Evolutionary conservation across 2,888 invertebrate genomes (phyloP).

Genomic region (Drosophila rubida): DNA sequence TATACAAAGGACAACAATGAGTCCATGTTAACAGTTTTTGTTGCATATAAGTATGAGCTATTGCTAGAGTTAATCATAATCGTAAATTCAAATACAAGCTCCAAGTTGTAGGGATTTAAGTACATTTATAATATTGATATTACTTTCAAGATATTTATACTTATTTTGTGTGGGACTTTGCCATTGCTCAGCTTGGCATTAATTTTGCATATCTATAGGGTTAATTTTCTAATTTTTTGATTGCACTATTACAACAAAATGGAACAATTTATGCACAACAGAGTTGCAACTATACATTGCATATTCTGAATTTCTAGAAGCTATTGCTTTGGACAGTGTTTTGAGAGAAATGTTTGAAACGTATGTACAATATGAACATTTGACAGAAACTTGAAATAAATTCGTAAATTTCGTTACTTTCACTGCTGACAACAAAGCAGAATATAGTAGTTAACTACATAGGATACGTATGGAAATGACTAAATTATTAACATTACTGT

Average conservation of each 20-base stretch:
- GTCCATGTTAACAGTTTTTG: slow-evolving; percentile 64
- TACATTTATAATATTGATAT: slow-evolving; percentile 51
- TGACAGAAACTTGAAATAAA: background rate
- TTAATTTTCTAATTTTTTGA: slow-evolving; percentile 27
- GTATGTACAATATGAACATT: slow-evolving; percentile 40
- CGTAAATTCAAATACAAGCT: slow-evolving; percentile 76
- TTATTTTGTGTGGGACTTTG: slow-evolving; percentile 26
- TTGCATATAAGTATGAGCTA: slow-evolving; percentile 40
- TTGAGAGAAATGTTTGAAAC: slow-evolving; percentile 6
- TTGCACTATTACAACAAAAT: slow-evolving; percentile 39
- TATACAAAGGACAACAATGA: slow-evolving; percentile 57
- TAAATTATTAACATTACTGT: background rate
- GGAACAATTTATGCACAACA: slow-evolving; percentile 29
- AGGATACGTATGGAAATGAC: background rate
- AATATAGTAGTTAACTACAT: background rate
- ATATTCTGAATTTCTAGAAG: background rate
- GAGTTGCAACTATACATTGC: slow-evolving; percentile 21
- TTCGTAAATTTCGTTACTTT: background rate
- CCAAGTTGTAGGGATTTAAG: slow-evolving; percentile 56
- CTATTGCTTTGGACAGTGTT: slow-evolving; percentile 10
- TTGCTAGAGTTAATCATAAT: slow-evolving; percentile 56
- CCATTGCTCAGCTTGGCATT: slow-evolving; percentile 57
- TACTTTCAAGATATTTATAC: slow-evolving; percentile 26
- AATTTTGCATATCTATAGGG: slow-evolving; percentile 21
- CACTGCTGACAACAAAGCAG: slow-evolving; percentile 1